Evolutionary conservation across 1,140 invertebrate species (phyloP).

Genomic region (Oncopodura yosiiana): DNA sequence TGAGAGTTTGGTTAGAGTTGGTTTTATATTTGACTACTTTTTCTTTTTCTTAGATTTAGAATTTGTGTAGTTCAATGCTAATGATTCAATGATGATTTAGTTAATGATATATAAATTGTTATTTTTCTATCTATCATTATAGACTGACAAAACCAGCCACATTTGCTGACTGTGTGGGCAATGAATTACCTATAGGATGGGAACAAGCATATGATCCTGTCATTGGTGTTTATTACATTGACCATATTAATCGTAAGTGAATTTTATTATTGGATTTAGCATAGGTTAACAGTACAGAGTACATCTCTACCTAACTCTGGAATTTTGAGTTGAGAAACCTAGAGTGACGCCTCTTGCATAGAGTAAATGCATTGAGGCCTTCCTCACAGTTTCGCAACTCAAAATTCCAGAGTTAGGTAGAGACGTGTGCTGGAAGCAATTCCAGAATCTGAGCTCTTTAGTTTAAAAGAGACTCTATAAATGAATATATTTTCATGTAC

Average conservation of each 20-base stretch:
- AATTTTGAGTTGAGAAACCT: too few relatives aligned
- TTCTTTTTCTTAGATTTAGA: too few relatives aligned
- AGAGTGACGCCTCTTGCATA: too few relatives aligned
- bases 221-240: conserved; percentile 90
- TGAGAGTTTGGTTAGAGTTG: too few relatives aligned
- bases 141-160: conserved; percentile 92
- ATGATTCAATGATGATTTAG: too few relatives aligned
- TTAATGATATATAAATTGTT: too few relatives aligned
- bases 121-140: too few relatives aligned
- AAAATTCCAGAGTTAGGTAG: too few relatives aligned
- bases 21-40: too few relatives aligned
- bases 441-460: background rate
- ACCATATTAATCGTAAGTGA: conserved; percentile 88
- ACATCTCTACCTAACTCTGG: background rate
- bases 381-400: background rate
- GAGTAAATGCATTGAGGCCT: too few relatives aligned
- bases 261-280: background rate
- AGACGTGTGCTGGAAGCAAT: too few relatives aligned
- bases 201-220: conserved; percentile 87
- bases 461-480: background rate
- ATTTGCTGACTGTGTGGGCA: conserved; percentile 94
- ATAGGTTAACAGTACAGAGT: background rate
- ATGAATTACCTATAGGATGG: conserved; percentile 93
- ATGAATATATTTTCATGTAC: background rate
- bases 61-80: too few relatives aligned